Evolutionary conservation across 2,888 invertebrate genomes (phyloP), one percentile per base, ranked within the genome.

Genomic region (Pedicia rivosa): DNA sequence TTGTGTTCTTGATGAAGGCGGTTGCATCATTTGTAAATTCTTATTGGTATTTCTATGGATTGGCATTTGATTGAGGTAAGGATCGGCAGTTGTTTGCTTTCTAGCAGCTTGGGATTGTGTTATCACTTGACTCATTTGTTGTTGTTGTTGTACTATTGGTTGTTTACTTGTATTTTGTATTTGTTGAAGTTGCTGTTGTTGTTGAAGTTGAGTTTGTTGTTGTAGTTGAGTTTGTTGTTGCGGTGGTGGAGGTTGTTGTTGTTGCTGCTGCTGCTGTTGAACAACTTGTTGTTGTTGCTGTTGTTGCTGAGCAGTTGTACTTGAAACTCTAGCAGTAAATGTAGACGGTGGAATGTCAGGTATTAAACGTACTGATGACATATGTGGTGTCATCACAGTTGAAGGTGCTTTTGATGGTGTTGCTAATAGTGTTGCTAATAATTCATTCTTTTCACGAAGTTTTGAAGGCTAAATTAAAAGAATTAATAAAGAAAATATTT

Each of bases 391-490:
- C 44, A 53, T 58, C 45, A 54, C 56, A 44, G 50, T 55, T 46
- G 50, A 60, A 19, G 72, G 72, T 53, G 74, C 62, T 55, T 71
- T 73, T 48, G 75, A 72, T 48, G 80, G 76, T 54, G 79, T 78
- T 37, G 81, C 83, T 52, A 90, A 62, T 48, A 90, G 60, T 29
- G 77, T 76, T 26, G 86, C 87, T 46, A 90, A 65, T 75, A 90
- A 87, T 56, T 78, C 77, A 57, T 88, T 88, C 55, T 75, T 78
- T 58, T 81, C 78, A 59, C 81, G 81, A 35, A 88, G 65, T 46
- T 75, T 74, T 48, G 80, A 81, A 37, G 66, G 67, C 16, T 38
- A 37, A 30, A n/a, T 17, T 24, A 3, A n/a, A 28, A 29, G n/a
- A 7, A 13, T 16, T 16, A 29, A 15, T 15, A 12, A 8, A 27